These are phyloP conservation scores for Neolamprologus fasciatus DNA, from an alignment of 2,113 vertebrate species.

Conservation along the genomic window DNA sequence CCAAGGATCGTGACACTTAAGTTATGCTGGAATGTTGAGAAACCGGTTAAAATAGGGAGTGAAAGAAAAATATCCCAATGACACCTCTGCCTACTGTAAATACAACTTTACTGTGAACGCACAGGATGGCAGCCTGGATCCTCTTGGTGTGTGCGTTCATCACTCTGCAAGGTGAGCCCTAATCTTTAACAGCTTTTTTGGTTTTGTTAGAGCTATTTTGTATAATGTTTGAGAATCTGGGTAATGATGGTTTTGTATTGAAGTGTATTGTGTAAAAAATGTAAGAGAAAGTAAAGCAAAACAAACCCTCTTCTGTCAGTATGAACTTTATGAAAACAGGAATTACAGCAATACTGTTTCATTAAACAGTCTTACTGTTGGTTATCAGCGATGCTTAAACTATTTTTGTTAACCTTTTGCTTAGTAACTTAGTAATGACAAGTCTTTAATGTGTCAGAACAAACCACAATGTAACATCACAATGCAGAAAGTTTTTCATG, in stretches of 20 bases:
- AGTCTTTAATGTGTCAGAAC: not conserved
- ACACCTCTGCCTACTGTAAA: not conserved
- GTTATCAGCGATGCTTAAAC: not conserved
- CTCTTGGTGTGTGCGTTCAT: not conserved
- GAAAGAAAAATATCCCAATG: rapidly evolving
- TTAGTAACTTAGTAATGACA: not conserved
- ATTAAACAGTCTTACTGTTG: not conserved
- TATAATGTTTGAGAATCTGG: not conserved
- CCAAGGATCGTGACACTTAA: not conserved
- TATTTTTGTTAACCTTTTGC: not conserved
- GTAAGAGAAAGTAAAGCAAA: not conserved
- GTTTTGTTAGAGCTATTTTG: not conserved
- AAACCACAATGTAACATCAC: not conserved
- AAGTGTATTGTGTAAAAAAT: not conserved
- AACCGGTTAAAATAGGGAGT: not conserved
- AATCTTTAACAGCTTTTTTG: not conserved
- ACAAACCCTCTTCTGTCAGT: not conserved
- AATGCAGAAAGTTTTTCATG: not conserved
- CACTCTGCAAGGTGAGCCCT: not conserved
- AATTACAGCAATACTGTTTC: not conserved
- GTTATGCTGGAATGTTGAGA: not conserved
- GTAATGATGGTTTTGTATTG: not conserved
- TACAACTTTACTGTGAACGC: not conserved
- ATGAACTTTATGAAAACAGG: not conserved
- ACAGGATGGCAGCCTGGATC: not conserved